Base-by-base conservation (phyloP, 2,888 invertebrate genomes). In the Podabrus alpinus region DNA sequence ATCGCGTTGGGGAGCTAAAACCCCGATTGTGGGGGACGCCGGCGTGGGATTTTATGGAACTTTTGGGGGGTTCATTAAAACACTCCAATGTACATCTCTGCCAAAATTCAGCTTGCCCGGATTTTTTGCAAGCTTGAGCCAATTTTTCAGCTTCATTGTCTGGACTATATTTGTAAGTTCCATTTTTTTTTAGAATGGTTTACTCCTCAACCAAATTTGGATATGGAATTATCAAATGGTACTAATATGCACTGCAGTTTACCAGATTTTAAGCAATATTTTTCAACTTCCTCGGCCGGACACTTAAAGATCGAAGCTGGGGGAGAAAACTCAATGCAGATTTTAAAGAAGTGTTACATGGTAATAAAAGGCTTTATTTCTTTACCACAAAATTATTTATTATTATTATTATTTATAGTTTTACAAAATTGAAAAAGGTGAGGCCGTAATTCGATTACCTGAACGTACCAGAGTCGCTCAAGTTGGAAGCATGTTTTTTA, bases 181-280 rank as follows among this genome's bases (percentile, higher is more conserved):
- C 11, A 25, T 29, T 62, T 60, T 69, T 15, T 16, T 5, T 29
- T 15, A 70, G 70, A 70, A 9, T 70, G 70, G 70, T 16, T 45
- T 45, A 1, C 9, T 15, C 29, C 25, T 15, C 15, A n/a, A 15
- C 45, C 62, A 25, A 17, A 45, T 64, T 19, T 64, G 19, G 62
- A 64, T 64, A 9, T 21, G 7, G 13, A 19, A n/a, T 13, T 17
- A n/a, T 19, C n/a, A 15, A 17, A 19, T 19, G 64, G 64, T 9
- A 64, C 64, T 7, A n/a, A 10, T 15, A 29, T 70, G 11, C 9
- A 59, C 17, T 64, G 16, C n/a, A n/a, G 11, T 15, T 16, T 70
- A n/a, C 16, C 16, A 19, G 64, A 70, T 64, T 25, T 70, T 15
- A 64, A 64, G 7, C 17, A 62, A 19, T 21, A 64, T 13, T 64